phyloP scores from a whole-genome alignment of 2,113 vertebrate species.

The Microcebus ravelobensis region DNA sequence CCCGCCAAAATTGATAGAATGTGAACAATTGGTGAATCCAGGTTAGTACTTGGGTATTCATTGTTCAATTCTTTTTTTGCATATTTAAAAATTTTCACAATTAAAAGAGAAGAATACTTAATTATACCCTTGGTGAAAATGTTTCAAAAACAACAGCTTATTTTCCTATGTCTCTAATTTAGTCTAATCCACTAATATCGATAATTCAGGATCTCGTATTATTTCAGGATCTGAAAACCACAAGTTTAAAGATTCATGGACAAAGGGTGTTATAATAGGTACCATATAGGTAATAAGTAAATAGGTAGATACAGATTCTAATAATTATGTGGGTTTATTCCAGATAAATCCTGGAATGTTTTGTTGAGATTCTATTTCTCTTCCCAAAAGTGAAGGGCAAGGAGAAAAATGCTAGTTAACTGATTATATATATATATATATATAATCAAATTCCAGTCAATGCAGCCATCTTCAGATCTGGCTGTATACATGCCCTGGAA shows the following conservation, averaged over 20 bases:
- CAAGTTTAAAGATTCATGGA: slow-evolving; percentile 9
- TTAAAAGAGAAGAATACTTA: background rate
- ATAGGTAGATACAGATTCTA: background rate
- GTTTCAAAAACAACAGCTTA: background rate
- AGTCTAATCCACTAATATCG: slow-evolving; percentile 27
- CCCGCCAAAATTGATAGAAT: background rate
- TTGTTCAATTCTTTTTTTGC: background rate
- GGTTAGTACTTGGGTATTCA: background rate
- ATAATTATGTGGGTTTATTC: background rate
- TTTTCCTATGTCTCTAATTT: slow-evolving; percentile 23
- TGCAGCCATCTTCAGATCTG: background rate
- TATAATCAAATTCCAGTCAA: background rate
- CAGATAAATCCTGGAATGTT: slow-evolving; percentile 19
- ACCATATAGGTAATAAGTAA: background rate
- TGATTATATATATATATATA: background rate
- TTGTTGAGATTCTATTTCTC: background rate
- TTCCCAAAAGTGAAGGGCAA: background rate
- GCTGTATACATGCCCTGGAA: background rate
- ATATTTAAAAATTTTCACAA: slow-evolving; percentile 3
- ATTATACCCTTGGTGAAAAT: slow-evolving; percentile 27
- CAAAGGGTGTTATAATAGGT: background rate
- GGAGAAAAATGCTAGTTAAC: background rate
- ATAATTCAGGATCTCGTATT: slow-evolving; percentile 10
- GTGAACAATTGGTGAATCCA: background rate
- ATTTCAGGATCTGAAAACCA: slow-evolving; percentile 16